phyloP scores from a whole-genome alignment of 2,888 invertebrate genomes.

The Penaeus monodon region DNA sequence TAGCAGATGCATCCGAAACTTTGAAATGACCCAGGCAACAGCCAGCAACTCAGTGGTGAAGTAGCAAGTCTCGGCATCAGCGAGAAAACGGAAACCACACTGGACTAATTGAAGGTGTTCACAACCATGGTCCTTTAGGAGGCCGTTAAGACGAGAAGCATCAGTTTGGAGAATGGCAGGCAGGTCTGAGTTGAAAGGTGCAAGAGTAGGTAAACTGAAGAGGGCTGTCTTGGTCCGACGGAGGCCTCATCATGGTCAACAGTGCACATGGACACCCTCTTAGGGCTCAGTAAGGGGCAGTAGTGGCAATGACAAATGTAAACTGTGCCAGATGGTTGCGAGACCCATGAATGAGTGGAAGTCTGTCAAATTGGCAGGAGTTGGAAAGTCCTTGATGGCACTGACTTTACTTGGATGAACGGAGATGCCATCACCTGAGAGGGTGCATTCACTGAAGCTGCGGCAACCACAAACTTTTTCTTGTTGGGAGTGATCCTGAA shows the following conservation, averaged over 20 bases:
- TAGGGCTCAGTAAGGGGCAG: neutral
- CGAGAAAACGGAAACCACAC: neutral
- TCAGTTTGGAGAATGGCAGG: neutral
- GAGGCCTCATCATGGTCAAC: neutral
- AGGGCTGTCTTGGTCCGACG: neutral
- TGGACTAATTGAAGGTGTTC: neutral
- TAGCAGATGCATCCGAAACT: no score
- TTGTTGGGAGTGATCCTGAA: conserved; percentile 10
- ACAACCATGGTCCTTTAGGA: neutral
- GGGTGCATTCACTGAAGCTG: neutral
- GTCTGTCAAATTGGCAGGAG: conserved; percentile 2
- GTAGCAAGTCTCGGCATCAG: no score
- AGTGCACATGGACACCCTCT: neutral
- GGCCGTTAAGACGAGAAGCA: neutral
- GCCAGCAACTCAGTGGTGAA: no score
- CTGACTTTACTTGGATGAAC: neutral
- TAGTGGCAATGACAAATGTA: neutral
- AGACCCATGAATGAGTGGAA: neutral
- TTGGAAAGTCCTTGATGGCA: conserved; percentile 11
- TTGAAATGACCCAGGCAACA: no score
- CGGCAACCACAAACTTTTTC: neutral
- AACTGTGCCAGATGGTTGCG: neutral
- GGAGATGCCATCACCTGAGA: neutral
- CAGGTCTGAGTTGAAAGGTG: neutral
- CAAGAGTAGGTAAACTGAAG: neutral